Evolutionary conservation across 2,797 vertebrate species (phyloP).

Genomic region (Darevskia mixta): DNA sequence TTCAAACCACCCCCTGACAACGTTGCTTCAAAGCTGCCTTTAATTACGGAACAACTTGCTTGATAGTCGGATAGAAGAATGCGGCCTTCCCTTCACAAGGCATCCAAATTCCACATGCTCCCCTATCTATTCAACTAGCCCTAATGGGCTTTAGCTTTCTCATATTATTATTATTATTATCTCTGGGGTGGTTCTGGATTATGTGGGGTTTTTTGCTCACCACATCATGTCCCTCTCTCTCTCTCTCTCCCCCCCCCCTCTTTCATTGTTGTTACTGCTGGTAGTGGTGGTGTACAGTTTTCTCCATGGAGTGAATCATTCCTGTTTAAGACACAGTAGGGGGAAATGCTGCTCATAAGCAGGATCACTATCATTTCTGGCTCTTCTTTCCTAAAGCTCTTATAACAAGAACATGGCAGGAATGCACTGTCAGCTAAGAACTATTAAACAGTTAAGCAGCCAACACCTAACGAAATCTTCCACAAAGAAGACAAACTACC

Average conservation of each 20-base stretch:
- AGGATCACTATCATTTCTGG: slow-evolving; percentile 16
- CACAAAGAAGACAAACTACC: neutral
- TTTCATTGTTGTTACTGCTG: slow-evolving; percentile 9
- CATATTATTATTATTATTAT: slow-evolving; percentile 35
- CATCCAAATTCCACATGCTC: slow-evolving; percentile 31
- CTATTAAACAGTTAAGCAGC: neutral
- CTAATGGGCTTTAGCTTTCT: slow-evolving; percentile 34
- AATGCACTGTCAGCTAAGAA: neutral
- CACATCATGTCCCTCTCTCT: slow-evolving; percentile 13
- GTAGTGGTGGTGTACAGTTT: slow-evolving; percentile 22
- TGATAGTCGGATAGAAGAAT: slow-evolving; percentile 46
- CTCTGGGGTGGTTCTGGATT: slow-evolving; percentile 26
- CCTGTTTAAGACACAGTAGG: slow-evolving; percentile 19
- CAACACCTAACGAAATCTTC: neutral
- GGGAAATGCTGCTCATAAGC: neutral
- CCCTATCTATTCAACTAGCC: slow-evolving; percentile 27
- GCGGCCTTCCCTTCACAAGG: slow-evolving; percentile 41
- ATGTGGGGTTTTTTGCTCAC: slow-evolving; percentile 17
- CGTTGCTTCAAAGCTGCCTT: slow-evolving; percentile 61
- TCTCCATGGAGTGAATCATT: slow-evolving; percentile 18
- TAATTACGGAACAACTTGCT: slow-evolving; percentile 42
- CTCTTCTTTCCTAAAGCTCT: slow-evolving; percentile 14
- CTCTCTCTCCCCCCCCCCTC: neutral
- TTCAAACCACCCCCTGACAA: slow-evolving; percentile 62
- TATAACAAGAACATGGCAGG: slow-evolving; percentile 4